Base-by-base conservation (phyloP, 2,888 invertebrate species). In the Rotaria macrura region DNA sequence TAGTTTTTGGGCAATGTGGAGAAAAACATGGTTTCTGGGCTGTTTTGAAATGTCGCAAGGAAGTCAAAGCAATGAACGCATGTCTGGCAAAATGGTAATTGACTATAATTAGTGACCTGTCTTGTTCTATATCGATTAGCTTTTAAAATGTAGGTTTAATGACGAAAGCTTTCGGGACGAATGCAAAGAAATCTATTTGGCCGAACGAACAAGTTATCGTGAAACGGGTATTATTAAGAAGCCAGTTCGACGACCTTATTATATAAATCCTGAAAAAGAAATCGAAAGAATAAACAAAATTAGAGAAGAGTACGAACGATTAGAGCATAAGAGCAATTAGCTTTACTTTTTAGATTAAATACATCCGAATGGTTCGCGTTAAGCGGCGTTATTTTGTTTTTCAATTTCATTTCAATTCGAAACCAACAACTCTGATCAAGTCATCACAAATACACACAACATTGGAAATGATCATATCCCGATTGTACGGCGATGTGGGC, bases 141-240 rank as follows among this genome's bases (percentile, higher is more conserved):
- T 49, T 49, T 17, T 49, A 1, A 12, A 49, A 17, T 49, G 49
- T 17, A 84, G 84, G 49, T 84, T 52, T 83, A 49, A 85, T 55
- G 85, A 86, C 40, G 47, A 85, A 72, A 57, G 85, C 6, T 86
- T 86, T 86, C 79, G 86, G 23, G 72, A 85, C 49, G 86, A 86
- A 84, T 85, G 85, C 34, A 84, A 74, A 55, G n/a, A 85, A 72
- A 57, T 85, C 1, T 86, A 85, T 85, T 85, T 86, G 29, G 85
- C 49, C 43, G 79, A 72, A 84, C 52, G 86, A 72, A 55, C 83
- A 25, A n/a, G 49, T 17, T 85, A 72, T 86, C 52, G 86, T 40
- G 55, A 38, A 54, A 86, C 86, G 10, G 86, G 86, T 54, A 12
- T 72, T n/a, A n/a, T 57, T 10, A 79, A 25, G 29, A 84, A 86